Evolutionary conservation across 2,113 vertebrate genomes (phyloP), one percentile per base, ranked within the genome.

Genomic region (Galemys pyrenaicus): DNA sequence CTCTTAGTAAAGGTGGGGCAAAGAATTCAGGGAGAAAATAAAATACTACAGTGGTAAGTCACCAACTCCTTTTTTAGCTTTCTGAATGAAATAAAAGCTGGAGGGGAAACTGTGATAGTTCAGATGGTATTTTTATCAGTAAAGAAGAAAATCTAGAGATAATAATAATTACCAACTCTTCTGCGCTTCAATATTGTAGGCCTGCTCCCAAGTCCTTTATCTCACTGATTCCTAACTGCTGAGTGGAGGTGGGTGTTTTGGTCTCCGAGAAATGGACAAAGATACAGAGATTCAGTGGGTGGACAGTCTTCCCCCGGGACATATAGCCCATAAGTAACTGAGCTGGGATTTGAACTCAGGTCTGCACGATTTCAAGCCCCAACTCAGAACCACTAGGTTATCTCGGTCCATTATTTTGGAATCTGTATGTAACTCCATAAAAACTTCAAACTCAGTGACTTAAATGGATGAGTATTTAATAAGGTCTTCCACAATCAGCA

Each of bases 401-500:
- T 80, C 37, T 68, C 54, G 22, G 20, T 51, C 28, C 41, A 62
- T 68, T 84, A 67, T 54, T 75, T 75, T 77, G 51, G 39, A 81
- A 8, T 82, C 54, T 71, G 20, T 64, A 86, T 39, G 32, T 58
- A 89, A 80, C 3, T 16, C 17, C 62, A 83, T 91, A 93, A 91
- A 85, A 89, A 49, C 41, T 51, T 84, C 71, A 81, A 93, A 51
- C 20, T 68, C 79, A 17, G 8, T 80, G 46, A 81, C 30, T 81
- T 87, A 78, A 95, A 71, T n/a, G n/a, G 58, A 28, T 70, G 78
- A 82, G 24, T 83, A 92, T 91, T 83, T 94, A 67, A 92, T 44
- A 77, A 77, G 37, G 82, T 44, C 56, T 6, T 87, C 51, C n/a
- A 60, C 35, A 28, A 39, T 49, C 78, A 89, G 11, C 73, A 77